A percentile compares a stretch with the other conserved stretches of the same genome.
Evolutionary conservation across 2,888 invertebrate species (phyloP).

Genomic region (Erannis defoliaria): DNA sequence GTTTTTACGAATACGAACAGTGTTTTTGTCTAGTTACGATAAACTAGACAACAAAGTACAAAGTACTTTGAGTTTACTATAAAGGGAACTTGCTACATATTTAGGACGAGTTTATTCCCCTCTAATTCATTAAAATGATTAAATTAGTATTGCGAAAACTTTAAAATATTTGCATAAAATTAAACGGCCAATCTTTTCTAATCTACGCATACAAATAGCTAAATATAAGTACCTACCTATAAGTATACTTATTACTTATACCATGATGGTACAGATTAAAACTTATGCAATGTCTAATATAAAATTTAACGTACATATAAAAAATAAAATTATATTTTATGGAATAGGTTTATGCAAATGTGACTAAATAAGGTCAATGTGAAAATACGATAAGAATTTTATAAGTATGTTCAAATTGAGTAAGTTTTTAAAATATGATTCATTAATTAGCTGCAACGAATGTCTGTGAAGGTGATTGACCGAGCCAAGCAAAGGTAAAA

Average conservation of each 20-base stretch:
- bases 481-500: too few species aligned
- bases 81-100: background rate
- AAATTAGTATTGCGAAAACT: background rate
- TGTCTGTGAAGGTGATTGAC: too few species aligned
- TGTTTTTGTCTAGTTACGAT: too few species aligned
- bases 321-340: background rate
- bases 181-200: background rate
- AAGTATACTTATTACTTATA: too few species aligned
- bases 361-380: background rate
- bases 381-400: background rate
- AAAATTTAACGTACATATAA: background rate
- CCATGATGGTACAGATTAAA: too few species aligned
- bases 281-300: background rate
- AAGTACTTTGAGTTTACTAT: background rate
- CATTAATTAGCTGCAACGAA: too few species aligned
- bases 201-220: constrained; percentile 2
- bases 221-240: too few species aligned
- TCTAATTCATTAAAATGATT: background rate
- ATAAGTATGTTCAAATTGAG: background rate
- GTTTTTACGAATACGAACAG: too few species aligned
- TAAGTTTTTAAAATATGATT: background rate
- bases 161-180: constrained; percentile 10
- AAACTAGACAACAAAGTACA: too few species aligned
- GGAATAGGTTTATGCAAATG: background rate
- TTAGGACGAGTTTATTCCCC: constrained; percentile 10